Percentiles rank a stretch among this genome's conserved stretches.
Evolutionary conservation across 2,888 invertebrate genomes (phyloP).

Genomic region (Machimus atricapillus): DNA sequence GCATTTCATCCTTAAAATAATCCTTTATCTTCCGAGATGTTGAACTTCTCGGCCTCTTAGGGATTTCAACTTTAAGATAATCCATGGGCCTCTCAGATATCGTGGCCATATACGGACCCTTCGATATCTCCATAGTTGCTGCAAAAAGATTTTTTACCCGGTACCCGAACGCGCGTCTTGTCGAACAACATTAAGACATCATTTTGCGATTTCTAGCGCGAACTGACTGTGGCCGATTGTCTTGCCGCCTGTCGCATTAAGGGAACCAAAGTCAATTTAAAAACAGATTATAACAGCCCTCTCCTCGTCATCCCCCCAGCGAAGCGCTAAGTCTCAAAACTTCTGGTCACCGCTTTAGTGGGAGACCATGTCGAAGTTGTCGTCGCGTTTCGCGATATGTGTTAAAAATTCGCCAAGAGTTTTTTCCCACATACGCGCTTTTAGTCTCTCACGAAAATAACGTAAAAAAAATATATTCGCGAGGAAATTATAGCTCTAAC

Average conservation of each 20-base stretch:
- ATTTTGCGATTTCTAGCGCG: constrained; percentile 2
- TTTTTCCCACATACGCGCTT: neutral
- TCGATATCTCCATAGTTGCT: neutral
- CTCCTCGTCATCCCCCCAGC: neutral
- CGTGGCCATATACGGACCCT: neutral
- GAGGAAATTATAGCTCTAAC: neutral
- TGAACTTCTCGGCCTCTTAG: neutral
- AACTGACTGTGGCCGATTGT: neutral
- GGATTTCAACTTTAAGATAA: neutral
- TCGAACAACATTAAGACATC: neutral
- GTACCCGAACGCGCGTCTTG: neutral
- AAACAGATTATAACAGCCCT: constrained; percentile 7
- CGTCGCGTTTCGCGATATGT: neutral
- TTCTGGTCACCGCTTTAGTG: neutral
- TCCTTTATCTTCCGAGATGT: neutral
- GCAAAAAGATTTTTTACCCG: neutral
- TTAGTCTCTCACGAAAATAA: neutral
- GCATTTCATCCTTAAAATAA: neutral
- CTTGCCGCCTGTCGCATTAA: neutral
- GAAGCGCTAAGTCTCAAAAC: neutral
- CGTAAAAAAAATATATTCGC: neutral
- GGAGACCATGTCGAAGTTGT: neutral
- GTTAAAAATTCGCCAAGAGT: neutral
- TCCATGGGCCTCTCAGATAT: neutral
- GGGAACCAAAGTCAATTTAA: constrained; percentile 3